phyloP scores from a whole-genome alignment of 2,888 invertebrate species.

The Agonopterix alstromeriana region DNA sequence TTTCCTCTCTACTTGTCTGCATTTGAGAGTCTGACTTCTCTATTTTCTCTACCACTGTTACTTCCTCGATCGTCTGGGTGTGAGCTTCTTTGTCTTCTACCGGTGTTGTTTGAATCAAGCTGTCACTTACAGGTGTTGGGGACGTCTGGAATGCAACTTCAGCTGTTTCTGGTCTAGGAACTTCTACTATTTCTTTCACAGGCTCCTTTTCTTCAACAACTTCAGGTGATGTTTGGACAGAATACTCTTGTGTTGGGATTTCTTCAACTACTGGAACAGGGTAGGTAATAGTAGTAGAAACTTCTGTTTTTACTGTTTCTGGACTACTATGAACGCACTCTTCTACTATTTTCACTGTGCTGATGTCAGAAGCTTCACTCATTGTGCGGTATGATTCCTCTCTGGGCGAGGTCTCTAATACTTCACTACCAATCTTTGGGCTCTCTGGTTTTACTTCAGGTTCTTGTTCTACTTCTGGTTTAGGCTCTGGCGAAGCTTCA shows the following conservation, averaged over 20 bases:
- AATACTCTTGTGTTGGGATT: conserved; percentile 74
- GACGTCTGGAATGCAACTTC: conserved; percentile 73
- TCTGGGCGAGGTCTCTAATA: conserved; percentile 68
- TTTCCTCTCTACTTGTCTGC: conserved; percentile 56
- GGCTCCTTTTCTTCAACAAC: conserved; percentile 48
- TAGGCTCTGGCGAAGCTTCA: conserved; percentile 23
- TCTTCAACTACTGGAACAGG: conserved; percentile 78
- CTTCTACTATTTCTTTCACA: conserved; percentile 42
- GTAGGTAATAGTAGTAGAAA: conserved; percentile 72
- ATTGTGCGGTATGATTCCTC: conserved; percentile 78
- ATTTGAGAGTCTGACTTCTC: conserved; percentile 55
- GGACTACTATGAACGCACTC: conserved; percentile 77
- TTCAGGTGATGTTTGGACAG: conserved; percentile 78
- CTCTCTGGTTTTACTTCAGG: conserved; percentile 46
- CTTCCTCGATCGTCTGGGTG: conserved; percentile 56
- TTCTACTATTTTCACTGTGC: conserved; percentile 81
- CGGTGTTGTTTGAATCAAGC: conserved; percentile 79
- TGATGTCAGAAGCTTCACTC: conserved; percentile 75
- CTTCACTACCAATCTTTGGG: conserved; percentile 59
- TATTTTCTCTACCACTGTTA: conserved; percentile 45
- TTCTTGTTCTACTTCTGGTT: conserved; percentile 17
- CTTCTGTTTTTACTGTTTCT: conserved; percentile 53
- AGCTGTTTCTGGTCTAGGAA: conserved; percentile 39
- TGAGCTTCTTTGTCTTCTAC: conserved; percentile 54
- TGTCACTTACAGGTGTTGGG: conserved; percentile 65